Evolutionary conservation across 1,140 invertebrate species (phyloP), one percentile per base, ranked within the genome.

Genomic region (Bursaphelenchus mucronatus): DNA sequence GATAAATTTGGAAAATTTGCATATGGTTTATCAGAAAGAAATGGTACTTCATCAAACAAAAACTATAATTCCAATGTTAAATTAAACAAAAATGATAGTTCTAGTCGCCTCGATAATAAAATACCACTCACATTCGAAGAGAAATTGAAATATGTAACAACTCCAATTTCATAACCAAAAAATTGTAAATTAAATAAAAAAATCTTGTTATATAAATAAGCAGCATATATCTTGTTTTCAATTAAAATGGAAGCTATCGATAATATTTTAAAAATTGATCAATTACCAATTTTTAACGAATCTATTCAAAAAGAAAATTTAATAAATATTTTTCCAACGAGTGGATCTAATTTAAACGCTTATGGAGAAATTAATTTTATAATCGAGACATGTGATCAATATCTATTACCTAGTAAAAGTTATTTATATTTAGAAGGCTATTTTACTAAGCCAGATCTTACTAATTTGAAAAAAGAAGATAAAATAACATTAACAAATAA

Each of bases 361-460:
- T n/a, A n/a, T 17, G n/a, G n/a, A 53, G 21, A 53, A 53, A 53
- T n/a, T 15, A 17, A 53, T 47, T 47, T 47, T 47, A 47, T 47
- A 47, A 10, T 47, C 10, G n/a, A 47, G n/a, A 47, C n/a, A 47
- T 47, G 54, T 47, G 65, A 68, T 21, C 65, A 68, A 40, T 68
- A 68, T 21, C 40, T 68, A 47, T 47, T 47, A n/a, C 9, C 45
- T 47, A 47, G 45, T 47, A 47, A 47, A n/a, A 47, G 45, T 47
- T 47, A 47, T 47, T 47, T 47, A 47, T 47, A 47, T 47, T 47
- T 47, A 47, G 45, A 47, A 47, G 45, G 45, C n/a, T 10, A 47
- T 47, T 47, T 47, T 10, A 47, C 45, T 47, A 53, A 53, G 47
- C 47, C 17, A 54, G 57, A 59, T 46, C 10, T 10, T 59, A 59